Evolutionary conservation across 2,113 vertebrate species (phyloP), one percentile per base, ranked within the genome.

Genomic region (Rhinopithecus roxellana): DNA sequence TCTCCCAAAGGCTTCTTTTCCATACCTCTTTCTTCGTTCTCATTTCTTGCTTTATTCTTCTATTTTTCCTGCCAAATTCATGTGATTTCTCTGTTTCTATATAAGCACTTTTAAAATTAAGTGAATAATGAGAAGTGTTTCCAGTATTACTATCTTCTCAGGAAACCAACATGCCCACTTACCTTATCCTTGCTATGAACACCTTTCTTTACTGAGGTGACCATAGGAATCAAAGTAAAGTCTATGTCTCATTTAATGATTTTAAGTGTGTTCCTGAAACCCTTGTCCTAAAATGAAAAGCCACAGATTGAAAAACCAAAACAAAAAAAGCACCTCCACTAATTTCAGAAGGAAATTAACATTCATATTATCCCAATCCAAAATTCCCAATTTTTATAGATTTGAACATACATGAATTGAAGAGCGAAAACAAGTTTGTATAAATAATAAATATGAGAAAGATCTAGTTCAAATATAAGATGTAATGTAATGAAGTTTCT

Each of bases 91-190:
- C 2, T 90, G 12, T 16, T 5, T 74, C 1, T 55, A 27, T 69
- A 57, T 0, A 67, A 27, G 18, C 18, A 25, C 57, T 50, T 90
- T 90, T 2, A 22, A 84, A 93, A 30, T 67, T 48, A 64, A n/a
- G 48, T 94, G 17, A 94, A n/a, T 90, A 94, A 77, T 7, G 43
- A 90, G 8, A 85, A 67, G 22, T 89, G 7, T 83, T 96, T 97
- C 35, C 9, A 94, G 89, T 45, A 83, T 40, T 25, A 91, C 7
- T 50, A 45, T 89, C 80, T 89, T 85, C 43, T 3, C 11, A 69
- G 10, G 30, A 96, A 90, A 89, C 17, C 86, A 96, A 55, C 25
- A 43, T 6, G 43, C 0, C 16, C 80, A 82, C 13, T 93, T 79
- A 82, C 18, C 25, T 93, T 61, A 79, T 12, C 23, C 69, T 83